Base-by-base conservation (phyloP, 1,140 invertebrate genomes). In the Apis cerana region DNA sequence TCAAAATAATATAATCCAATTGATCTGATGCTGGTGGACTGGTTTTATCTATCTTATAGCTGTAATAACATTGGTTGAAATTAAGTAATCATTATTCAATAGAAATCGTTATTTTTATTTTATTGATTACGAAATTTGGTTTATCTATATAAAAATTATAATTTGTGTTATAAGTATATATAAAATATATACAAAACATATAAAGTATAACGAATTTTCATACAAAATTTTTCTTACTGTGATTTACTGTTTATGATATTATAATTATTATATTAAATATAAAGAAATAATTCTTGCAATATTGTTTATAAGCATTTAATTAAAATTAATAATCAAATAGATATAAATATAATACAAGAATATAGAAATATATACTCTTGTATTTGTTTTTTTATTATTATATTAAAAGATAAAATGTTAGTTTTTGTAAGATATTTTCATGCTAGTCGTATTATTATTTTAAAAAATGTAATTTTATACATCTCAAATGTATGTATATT, bases 21-120 rank as follows among this genome's bases (percentile, higher is more conserved):
- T 87, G 88, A 68, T 92, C 90, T 15, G 90, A 90, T 48, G 85
- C 82, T 4, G 86, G 70, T 76, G 95, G 95, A 64, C 91, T 95
- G 17, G 94, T 95, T 67, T 93, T 93, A 88, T 95, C 95, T 70
- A 95, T 80, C 85, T 93, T 91, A 78, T 94, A 95, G 79, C 95
- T 95, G 91, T 61, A 94, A 94, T 80, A 90, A 48, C 69, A 77
- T 86, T 58, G 69, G 27, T 15, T 68, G 12, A 54, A 61, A 62
- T 43, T 4, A 17, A 52, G 33, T n/a, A 17, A 59, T 19, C 19
- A 33, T 11, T 21, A 48, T 72, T 75, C 1, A 19, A 17, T 54
- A 13, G 5, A 23, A 19, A 82, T 2, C 65, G 12, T 59, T 68
- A 61, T 33, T 27, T 62, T 68, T 52, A 15, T 21, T 59, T 43